Base-by-base conservation (phyloP, 2,113 vertebrate genomes). In the Phoxinus phoxinus region DNA sequence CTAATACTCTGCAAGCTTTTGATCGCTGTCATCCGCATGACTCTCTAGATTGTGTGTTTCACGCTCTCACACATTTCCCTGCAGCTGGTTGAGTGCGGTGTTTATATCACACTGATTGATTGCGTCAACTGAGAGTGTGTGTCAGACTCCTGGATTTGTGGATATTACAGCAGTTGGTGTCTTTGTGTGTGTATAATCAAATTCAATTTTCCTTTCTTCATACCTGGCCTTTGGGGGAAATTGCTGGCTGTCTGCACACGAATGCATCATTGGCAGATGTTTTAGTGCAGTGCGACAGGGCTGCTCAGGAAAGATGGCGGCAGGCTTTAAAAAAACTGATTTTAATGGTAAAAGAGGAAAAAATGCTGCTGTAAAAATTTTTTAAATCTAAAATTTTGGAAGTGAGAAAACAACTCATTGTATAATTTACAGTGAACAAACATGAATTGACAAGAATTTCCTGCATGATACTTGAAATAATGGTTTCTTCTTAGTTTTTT, bases 51-150 rank as follows among this genome's bases (percentile, higher is more conserved):
- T 4, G 35, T 19, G 15, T 63, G 53, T 63, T 48, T 76, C 82
- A 84, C 27, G 2, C 51, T n/a, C 61, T 76, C 21, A 51, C 46
- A 74, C 67, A 61, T 41, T 32, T 84, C n/a, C 81, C 15, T 61
- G 79, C 76, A 67, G 83, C 56, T 67, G 73, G 13, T 27, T 56
- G 65, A 74, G 65, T 67, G 19, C 32, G 17, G 27, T 37, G 32
- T 76, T 73, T 72, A 81, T 82, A 76, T 37, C 65, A 23, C 71
- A 51, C 78, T 30, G 72, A 63, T 83, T 72, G 74, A 61, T 76
- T 82, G 56, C 63, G 73, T 87, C 81, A 87, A 32, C 80, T n/a
- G 51, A 53, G 44, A 84, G 83, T 83, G 48, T 86, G 58, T 79
- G 73, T 85, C 63, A 78, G 56, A 44, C 76, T 77, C 59, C 72